phyloP scores from a whole-genome alignment of 2,113 vertebrate species.

The Indicator indicator region DNA sequence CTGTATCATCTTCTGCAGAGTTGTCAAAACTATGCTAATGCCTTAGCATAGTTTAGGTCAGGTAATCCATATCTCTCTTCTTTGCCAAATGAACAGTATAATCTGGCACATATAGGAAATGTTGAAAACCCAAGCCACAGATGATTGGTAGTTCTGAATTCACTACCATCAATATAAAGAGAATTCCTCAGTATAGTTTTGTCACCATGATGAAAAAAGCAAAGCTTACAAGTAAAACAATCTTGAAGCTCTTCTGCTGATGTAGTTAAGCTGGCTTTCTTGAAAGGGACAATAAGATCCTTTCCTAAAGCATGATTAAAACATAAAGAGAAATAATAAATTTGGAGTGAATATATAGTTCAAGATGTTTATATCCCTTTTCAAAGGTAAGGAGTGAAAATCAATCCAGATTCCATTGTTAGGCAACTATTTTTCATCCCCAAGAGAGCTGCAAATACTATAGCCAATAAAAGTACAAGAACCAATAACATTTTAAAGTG shows the following conservation, averaged over 20 bases:
- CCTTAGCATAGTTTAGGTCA: not conserved
- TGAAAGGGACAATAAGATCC: not conserved
- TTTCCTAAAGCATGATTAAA: slow-evolving; percentile 11
- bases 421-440: not conserved
- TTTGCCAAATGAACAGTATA: not conserved
- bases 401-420: not conserved
- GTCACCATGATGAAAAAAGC: not conserved
- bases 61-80: not conserved
- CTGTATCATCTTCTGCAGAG: not conserved
- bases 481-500: slow-evolving; percentile 4
- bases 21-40: not conserved
- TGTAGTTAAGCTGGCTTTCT: not conserved
- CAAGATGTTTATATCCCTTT: not conserved
- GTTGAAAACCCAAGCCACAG: not conserved
- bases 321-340: not conserved
- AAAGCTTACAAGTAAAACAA: not conserved
- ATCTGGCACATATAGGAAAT: not conserved
- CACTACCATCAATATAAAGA: not conserved
- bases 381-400: slow-evolving; percentile 42
- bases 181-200: not conserved
- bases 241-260: not conserved
- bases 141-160: not conserved
- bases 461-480: slow-evolving; percentile 22
- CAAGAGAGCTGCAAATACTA: not conserved
- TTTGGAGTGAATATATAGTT: not conserved